Percentiles rank a stretch among this genome's conserved stretches.
Conservation (phyloP, 2,797 vertebrate genomes). For the Premnoplex brunnescens region DNA sequence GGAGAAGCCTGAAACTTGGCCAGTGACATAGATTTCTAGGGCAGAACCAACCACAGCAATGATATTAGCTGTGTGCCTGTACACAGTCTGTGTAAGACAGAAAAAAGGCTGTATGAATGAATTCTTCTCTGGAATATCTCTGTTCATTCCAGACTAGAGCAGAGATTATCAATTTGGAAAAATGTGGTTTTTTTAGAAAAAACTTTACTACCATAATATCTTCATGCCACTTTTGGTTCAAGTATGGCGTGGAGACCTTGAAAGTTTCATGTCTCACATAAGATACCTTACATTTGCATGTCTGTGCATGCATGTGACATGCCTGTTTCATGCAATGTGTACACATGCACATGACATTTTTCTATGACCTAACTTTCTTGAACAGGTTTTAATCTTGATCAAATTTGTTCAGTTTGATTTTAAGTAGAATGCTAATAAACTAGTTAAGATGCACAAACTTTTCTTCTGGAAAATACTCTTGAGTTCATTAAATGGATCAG, state of each 20-base stretch:
- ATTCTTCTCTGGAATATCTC: neutral
- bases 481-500: conserved; percentile 5
- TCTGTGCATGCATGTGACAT: neutral
- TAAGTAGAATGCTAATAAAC: neutral
- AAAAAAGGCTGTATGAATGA: neutral
- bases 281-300: neutral
- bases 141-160: neutral
- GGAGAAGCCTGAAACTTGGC: neutral
- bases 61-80: neutral
- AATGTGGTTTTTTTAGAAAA: neutral
- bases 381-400: neutral
- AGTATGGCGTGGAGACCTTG: neutral
- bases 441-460: neutral
- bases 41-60: neutral
- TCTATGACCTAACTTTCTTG: neutral
- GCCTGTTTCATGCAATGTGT: neutral
- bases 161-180: neutral
- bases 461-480: conserved; percentile 9
- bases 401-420: neutral
- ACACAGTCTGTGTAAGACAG: neutral
- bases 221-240: neutral
- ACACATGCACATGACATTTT: neutral
- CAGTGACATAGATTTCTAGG: neutral
- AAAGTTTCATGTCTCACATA: neutral
- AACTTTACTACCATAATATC: neutral